Evolutionary conservation across 1,140 invertebrate species (phyloP).

Genomic region (Diploscapter pachys): DNA sequence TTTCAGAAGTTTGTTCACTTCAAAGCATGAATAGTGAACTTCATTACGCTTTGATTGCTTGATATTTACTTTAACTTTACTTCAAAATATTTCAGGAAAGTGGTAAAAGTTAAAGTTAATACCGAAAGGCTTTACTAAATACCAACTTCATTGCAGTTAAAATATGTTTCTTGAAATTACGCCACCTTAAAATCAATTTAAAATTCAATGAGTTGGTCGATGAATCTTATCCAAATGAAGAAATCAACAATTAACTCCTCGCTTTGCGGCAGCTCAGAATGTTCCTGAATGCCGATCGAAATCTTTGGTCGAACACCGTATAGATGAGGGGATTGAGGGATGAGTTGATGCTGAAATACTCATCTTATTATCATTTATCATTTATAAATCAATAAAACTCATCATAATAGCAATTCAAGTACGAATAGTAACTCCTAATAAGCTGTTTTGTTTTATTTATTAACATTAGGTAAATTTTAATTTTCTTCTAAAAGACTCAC

Average conservation of each 20-base stretch:
- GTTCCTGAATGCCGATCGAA: constrained; percentile 95
- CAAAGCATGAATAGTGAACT: constrained; percentile 1
- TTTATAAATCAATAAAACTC: no score
- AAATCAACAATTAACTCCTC: constrained; percentile 15
- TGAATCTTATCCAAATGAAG: neutral
- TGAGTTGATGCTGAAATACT: constrained; percentile 71
- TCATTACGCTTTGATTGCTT: neutral
- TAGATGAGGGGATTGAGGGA: constrained; percentile 97
- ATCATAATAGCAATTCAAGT: constrained; percentile 63
- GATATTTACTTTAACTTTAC: neutral
- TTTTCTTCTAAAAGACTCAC: constrained; percentile 66
- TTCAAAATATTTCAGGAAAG: neutral
- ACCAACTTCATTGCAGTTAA: neutral
- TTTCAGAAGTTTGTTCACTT: neutral
- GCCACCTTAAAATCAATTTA: neutral
- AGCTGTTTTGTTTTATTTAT: no score
- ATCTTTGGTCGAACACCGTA: constrained; percentile 98
- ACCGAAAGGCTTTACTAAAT: neutral
- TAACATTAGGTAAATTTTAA: no score
- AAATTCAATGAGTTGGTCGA: no score
- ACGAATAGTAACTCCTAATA: constrained; percentile 68
- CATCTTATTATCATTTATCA: neutral
- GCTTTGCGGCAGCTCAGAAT: constrained; percentile 66
- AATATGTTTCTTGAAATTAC: neutral
- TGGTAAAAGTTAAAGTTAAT: neutral